These are phyloP conservation scores for Pantherophis alleghaniensis DNA, from an alignment of 2,797 vertebrate species.

Conservation along the genomic window DNA sequence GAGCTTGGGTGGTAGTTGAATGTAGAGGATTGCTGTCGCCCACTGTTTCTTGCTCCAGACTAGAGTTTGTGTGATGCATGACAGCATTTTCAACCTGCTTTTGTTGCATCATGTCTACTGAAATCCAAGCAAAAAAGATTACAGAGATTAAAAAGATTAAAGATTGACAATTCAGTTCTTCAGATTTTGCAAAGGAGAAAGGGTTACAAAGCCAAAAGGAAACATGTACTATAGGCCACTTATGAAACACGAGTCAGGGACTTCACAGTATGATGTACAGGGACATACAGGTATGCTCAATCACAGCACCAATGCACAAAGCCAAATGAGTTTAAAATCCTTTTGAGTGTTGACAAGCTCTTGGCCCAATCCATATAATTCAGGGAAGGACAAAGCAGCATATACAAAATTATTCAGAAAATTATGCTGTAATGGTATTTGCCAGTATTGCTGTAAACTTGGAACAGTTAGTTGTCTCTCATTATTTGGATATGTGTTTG, in stretches of 20 bases:
- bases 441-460: neutral
- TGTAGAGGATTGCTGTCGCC: neutral
- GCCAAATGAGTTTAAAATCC: neutral
- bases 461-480: neutral
- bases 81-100: neutral
- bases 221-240: neutral
- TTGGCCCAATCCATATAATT: neutral
- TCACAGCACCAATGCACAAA: neutral
- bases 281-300: neutral
- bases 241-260: neutral
- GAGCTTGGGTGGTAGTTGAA: neutral
- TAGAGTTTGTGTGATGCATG: neutral
- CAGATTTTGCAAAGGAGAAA: neutral
- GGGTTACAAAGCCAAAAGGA: neutral
- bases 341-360: neutral
- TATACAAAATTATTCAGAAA: neutral
- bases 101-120: neutral
- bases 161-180: neutral
- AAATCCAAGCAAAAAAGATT: neutral
- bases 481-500: neutral
- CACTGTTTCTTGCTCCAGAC: neutral
- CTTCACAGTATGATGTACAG: neutral
- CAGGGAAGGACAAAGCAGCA: neutral
- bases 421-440: neutral
- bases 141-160: too few species aligned